Evolutionary conservation across 35 echinoderm and acorn worm species (phyloP), one percentile per base, ranked within the genome.

Genomic region (Eucidaris tribuloides): DNA sequence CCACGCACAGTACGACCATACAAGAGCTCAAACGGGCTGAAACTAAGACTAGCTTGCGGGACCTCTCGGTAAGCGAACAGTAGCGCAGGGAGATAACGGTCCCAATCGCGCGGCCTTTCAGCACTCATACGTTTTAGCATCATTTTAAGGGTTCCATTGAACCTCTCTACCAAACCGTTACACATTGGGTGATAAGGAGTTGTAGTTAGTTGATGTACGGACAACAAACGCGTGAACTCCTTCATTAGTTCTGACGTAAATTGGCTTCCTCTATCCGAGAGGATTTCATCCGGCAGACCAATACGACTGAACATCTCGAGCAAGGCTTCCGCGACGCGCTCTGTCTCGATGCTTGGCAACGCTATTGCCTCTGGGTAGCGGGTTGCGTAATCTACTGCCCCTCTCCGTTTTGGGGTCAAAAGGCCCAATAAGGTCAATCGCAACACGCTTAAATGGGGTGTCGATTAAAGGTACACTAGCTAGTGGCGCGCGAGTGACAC

Each of bases 31-130:
- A 93, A 93, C 0, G 91, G 85, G 2, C 84, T 83, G 46, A 63
- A 88, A 1, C 62, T 68, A 20, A 61, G 13, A 19, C 79, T 83
- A 15, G 76, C 91, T 58, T 93, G 91, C 0, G 85, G 84, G 4
- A 52, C 79, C 48, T 93, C 90, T 40, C 90, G 55, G 39, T 92
- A 92, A 0, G 89, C 89, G 57, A 92, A 92, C 1, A 86, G 65
- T 14, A 85, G 44, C 11, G 91, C 77, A 9, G 60, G 42, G 11
- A 93, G 27, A 56, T 84, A 93, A 4, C 91, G 30, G 50, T 93
- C 91, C 84, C 81, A 94, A 79, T 94, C 91, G 0, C 31, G 17
- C 1, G 86, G 71, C 42, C 68, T 39, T 18, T 85, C 86, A 41
- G 30, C 37, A 42, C 91, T 89, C 91, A 89, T 83, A 2, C 56